Percentiles rank a stretch among this genome's conserved stretches.
Evolutionary conservation across 2,888 invertebrate genomes (phyloP).

Genomic region (Agrypnus murinus): DNA sequence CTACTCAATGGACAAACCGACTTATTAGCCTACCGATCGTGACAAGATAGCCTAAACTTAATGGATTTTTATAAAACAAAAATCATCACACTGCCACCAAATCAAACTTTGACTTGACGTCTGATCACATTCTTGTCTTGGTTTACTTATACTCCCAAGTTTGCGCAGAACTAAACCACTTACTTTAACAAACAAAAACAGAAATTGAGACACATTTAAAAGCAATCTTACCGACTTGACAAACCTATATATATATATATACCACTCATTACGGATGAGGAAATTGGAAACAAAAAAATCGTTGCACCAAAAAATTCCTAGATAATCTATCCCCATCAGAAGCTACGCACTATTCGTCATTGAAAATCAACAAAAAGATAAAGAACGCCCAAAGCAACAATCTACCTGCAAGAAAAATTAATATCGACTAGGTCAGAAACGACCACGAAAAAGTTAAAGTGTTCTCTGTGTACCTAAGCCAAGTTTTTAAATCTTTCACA

Average conservation of each 20-base stretch:
- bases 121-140: neutral
- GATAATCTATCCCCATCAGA: neutral
- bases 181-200: neutral
- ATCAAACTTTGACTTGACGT: neutral
- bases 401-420: neutral
- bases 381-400: neutral
- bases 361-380: neutral
- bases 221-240: no score
- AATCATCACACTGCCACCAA: neutral
- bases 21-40: neutral
- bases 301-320: constrained; percentile 5
- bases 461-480: constrained; percentile 16
- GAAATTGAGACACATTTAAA: neutral
- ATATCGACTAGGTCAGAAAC: neutral
- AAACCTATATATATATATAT: no score
- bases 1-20: neutral
- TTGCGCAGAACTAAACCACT: neutral
- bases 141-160: neutral
- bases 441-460: constrained; percentile 11
- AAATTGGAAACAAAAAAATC: no score
- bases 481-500: neutral
- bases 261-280: no score
- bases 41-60: neutral
- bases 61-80: neutral
- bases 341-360: constrained; percentile 5